phyloP scores from a whole-genome alignment of 2,113 vertebrate species.

The Poeciliopsis occidentalis region DNA sequence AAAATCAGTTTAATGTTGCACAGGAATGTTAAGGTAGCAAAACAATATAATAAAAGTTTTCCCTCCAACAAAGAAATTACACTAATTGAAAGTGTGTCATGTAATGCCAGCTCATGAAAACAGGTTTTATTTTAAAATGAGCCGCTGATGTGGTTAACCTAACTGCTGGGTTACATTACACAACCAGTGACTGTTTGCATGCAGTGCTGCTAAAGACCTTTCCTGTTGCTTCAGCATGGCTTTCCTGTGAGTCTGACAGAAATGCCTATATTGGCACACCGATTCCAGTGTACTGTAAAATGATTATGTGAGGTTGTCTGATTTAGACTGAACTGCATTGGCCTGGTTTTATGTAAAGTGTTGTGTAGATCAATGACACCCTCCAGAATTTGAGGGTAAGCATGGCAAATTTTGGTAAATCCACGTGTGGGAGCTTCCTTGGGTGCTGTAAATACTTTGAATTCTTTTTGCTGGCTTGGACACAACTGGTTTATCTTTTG shows the following conservation, averaged over 20 bases:
- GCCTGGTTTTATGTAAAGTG: neutral
- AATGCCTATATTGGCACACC: conserved; percentile 43
- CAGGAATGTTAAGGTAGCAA: no score
- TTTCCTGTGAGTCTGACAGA: conserved; percentile 48
- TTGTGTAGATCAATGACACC: neutral
- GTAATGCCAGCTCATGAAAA: neutral
- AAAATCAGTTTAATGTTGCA: no score
- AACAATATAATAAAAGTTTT: neutral
- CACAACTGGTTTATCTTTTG: conserved; percentile 39
- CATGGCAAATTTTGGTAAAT: neutral
- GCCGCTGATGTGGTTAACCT: conserved; percentile 6
- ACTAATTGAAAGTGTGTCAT: neutral
- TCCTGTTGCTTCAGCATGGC: conserved; percentile 55
- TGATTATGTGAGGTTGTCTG: neutral
- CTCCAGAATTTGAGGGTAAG: conserved; percentile 15
- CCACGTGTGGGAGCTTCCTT: conserved; percentile 23
- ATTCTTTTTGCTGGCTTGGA: conserved; percentile 65
- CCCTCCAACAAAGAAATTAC: no score
- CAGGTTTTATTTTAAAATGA: neutral
- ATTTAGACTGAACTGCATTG: neutral
- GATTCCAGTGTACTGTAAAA: neutral
- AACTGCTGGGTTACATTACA: conserved; percentile 38
- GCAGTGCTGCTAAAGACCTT: conserved; percentile 33
- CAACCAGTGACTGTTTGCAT: conserved; percentile 2
- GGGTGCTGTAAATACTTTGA: conserved; percentile 65